Evolutionary conservation across 2,797 vertebrate species (phyloP), one percentile per base, ranked within the genome.

Genomic region (Borostomias antarcticus): DNA sequence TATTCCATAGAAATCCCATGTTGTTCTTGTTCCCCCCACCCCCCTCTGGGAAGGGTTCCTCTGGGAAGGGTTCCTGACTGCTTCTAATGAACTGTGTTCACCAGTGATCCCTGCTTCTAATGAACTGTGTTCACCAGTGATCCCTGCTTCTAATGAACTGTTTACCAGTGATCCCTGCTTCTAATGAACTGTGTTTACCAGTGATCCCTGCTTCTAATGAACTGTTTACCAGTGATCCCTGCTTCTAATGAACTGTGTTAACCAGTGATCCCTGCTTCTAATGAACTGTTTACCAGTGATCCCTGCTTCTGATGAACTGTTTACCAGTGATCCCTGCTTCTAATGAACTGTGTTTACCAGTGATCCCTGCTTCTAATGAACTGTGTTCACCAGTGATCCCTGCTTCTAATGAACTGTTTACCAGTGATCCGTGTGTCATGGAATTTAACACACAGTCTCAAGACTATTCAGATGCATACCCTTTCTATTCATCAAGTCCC

Each of bases 41-140:
- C 13, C 37, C 50, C 23, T 59, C 17, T 13, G 25, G 37, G 30
- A 8, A 10, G 21, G 17, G 17, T 21, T 35, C 54, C 53, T 43
- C 3, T 10, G 66, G 64, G 50, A 72, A 62, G 4, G 4, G 48
- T 61, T 66, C 50, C 66, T 65, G 57, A 33, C 9, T 72, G 64
- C 73, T 82, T 75, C 75, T 47, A 71, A 80, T 82, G 79, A 85
- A 86, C 72, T 77, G 72, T 35, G 32, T 9, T 2, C n/a, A n/a
- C n/a, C n/a, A n/a, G n/a, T n/a, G n/a, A n/a, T n/a, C n/a, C n/a
- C n/a, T n/a, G n/a, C n/a, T n/a, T n/a, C n/a, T n/a, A n/a, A n/a
- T n/a, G n/a, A n/a, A n/a, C n/a, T n/a, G n/a, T n/a, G n/a, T n/a
- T n/a, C n/a, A n/a, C n/a, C n/a, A n/a, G 40, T 4, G 3, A 13